phyloP scores from a whole-genome alignment of 2,113 vertebrate species.

The Psilopsiagon aymara region DNA sequence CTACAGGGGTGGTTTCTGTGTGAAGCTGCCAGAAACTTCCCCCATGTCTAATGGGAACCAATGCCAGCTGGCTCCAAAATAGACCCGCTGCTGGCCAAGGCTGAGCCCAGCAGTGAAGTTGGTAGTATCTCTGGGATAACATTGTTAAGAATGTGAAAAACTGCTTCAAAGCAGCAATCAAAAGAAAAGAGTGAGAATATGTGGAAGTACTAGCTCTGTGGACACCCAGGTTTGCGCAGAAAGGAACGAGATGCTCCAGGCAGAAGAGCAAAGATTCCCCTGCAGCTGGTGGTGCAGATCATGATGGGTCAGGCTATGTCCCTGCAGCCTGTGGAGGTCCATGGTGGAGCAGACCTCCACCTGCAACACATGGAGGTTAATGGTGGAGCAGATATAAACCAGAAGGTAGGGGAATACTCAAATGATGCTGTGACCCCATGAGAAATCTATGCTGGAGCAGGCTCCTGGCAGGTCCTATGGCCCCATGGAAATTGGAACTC shows the following conservation, averaged over 20 bases:
- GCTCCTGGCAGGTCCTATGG: neutral
- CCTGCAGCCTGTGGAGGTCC: neutral
- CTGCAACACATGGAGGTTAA: neutral
- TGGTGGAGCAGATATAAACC: neutral
- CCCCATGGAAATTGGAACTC: neutral
- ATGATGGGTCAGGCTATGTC: neutral
- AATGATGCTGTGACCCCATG: neutral
- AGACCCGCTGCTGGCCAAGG: rapidly evolving
- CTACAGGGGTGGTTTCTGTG: neutral
- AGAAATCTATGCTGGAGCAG: neutral
- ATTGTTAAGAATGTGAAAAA: no score
- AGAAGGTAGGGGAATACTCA: neutral
- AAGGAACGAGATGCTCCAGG: neutral
- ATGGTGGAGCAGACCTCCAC: neutral
- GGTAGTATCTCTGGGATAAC: rapidly evolving
- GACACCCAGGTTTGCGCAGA: neutral
- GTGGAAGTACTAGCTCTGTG: neutral
- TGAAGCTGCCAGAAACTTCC: neutral
- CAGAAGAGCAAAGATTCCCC: rapidly evolving
- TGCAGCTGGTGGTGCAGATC: neutral
- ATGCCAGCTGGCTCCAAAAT: rapidly evolving
- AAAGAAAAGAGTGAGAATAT: neutral
- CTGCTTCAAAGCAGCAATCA: neutral
- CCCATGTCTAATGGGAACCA: rapidly evolving
- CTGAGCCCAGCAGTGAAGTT: rapidly evolving